Evolutionary conservation across 2,113 vertebrate genomes (phyloP), one percentile per base, ranked within the genome.

Genomic region (Polyodon spathula): DNA sequence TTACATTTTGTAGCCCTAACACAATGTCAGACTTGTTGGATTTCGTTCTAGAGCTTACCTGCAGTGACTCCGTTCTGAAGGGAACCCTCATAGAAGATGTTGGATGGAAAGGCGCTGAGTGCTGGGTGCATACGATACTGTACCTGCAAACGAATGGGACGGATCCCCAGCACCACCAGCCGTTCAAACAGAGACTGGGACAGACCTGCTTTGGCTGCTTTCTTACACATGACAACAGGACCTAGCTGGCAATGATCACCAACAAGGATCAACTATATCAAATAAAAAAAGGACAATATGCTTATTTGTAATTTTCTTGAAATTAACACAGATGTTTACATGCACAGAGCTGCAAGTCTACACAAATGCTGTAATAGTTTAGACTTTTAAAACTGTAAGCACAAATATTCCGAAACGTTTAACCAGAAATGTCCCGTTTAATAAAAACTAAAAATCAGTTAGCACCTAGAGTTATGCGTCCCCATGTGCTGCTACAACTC

Each of bases 41-140:
- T n/a, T n/a, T n/a, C n/a, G 11, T n/a, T n/a, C n/a, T n/a, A n/a
- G n/a, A 1, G 16, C 73, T 66, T 63, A 97, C 95, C 93, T 72
- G 96, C 96, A 0, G 96, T 99, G 65, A 99, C 95, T 0, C 96
- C 96, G 0, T 98, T 99, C 80, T 99, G 96, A 15, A 99, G 88
- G 0, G 96, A 99, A 0, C 96, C 96, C 78, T 99, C 96, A 0
- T 99, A 99, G 78, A 99, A 99, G 78, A 98, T 99, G 76, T 99
- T 99, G 73, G 96, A 99, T 0, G 96, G 96, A 63, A 98, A 99
- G 62, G 96, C 96, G 8, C 96, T 99, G 68, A 99, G 93, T 0
- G 96, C 93, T 0, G 96, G 96, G 62, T 99, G 95, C 96, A 98
- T 99, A 42, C 96, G 92, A 65, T 99, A 99, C 78, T 99, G 96